A percentile compares a stretch with the other conserved stretches of the same genome.
phyloP scores from a whole-genome alignment of 2,113 vertebrate species.

The Onychostoma macrolepis region DNA sequence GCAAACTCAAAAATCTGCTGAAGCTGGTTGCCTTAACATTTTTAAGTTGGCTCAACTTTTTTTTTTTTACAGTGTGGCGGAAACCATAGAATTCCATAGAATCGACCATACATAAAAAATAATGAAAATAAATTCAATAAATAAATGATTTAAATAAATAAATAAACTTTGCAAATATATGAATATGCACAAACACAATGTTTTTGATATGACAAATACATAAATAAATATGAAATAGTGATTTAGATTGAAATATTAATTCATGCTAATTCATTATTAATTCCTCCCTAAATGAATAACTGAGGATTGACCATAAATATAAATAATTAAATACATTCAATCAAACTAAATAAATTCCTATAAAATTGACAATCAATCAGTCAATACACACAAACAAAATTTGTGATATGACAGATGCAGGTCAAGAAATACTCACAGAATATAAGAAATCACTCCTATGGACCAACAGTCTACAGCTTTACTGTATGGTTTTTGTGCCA shows the following conservation, averaged over 20 bases:
- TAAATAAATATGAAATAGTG: neutral
- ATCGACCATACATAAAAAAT: too few species aligned
- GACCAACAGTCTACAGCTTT: conserved; percentile 99
- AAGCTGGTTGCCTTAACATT: too few species aligned
- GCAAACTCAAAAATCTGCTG: too few species aligned
- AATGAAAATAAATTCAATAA: neutral
- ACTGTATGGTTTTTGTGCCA: conserved; percentile 98
- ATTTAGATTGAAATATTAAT: too few species aligned
- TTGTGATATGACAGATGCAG: neutral
- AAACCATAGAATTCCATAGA: too few species aligned
- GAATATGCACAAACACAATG: neutral
- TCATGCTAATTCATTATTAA: neutral
- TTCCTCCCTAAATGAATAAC: neutral
- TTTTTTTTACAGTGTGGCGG: too few species aligned
- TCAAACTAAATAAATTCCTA: too few species aligned
- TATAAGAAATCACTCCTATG: conserved; percentile 96
- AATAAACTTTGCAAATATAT: neutral
- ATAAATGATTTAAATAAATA: neutral
- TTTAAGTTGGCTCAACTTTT: too few species aligned
- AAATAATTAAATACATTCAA: neutral
- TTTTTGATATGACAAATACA: too few species aligned
- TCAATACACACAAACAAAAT: neutral
- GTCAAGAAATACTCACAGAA: conserved; percentile 81
- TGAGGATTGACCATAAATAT: neutral
- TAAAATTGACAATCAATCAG: neutral